These are phyloP conservation scores for Octodon degus DNA, from an alignment of 2,113 vertebrate genomes.

Conservation along the genomic window DNA sequence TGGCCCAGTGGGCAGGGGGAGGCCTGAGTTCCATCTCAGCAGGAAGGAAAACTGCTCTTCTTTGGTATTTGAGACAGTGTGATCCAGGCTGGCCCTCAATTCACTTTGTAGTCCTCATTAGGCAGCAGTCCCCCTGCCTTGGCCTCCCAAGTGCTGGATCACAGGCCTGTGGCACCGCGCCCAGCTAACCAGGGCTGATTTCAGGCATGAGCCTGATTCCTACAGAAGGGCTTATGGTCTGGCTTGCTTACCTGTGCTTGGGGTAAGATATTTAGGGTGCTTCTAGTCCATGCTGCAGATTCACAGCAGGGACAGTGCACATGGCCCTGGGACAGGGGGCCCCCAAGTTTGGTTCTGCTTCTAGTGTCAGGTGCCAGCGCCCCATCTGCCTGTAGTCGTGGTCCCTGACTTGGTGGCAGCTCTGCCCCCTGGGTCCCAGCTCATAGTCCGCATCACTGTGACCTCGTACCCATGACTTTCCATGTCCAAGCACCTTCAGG, in stretches of 20 bases:
- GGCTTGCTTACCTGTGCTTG: neutral
- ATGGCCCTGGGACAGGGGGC: neutral
- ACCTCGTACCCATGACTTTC: fast-evolving
- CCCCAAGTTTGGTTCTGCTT: fast-evolving
- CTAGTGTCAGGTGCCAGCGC: neutral
- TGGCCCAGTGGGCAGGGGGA: neutral
- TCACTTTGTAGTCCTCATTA: neutral
- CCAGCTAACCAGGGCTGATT: fast-evolving
- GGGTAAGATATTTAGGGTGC: neutral
- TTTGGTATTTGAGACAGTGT: neutral
- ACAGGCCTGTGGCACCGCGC: neutral
- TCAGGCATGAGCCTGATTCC: neutral
- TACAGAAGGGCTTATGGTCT: neutral
- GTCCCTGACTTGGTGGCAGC: no score
- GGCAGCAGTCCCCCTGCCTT: neutral
- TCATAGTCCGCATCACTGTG: no score
- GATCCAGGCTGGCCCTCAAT: neutral
- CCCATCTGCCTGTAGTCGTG: neutral
- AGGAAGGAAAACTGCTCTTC: neutral
- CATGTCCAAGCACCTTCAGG: fast-evolving
- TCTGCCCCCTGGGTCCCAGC: neutral
- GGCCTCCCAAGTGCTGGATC: neutral
- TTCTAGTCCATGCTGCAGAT: neutral
- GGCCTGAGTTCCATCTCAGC: neutral
- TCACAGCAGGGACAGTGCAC: neutral